Evolutionary conservation across 2,797 vertebrate genomes (phyloP), one percentile per base, ranked within the genome.

Genomic region (Leptoclinus maculatus): DNA sequence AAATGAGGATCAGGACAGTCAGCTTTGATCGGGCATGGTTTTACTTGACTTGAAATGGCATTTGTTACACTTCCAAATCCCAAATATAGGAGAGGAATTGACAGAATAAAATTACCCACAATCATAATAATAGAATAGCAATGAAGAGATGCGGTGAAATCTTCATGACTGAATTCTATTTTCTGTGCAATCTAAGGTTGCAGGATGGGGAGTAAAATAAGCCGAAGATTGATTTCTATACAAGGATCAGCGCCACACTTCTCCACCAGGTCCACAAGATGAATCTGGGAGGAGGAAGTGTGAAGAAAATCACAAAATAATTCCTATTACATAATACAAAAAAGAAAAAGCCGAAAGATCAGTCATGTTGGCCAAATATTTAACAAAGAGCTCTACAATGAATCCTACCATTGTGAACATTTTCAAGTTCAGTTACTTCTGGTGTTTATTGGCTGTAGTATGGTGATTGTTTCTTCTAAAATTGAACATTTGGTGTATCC

Each of bases 31-130:
- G 56, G 13, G 21, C 17, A 21, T 76, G 47, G 34, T 54, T 69
- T 83, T 58, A 53, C 45, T 53, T 56, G 39, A 82, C 57, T 70
- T 81, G 60, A 68, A 68, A 73, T 79, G 49, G 62, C 74, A 79
- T 58, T 71, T 88, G 41, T 66, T 64, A 38, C 38, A 64, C 68
- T 69, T 23, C 21, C 29, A 85, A 80, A 64, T 53, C 65, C 72
- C 16, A 63, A 80, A 68, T 47, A 39, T 54, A 21, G 38, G n/a
- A 74, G 53, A 58, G 38, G 64, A 74, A 72, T 58, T 78, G 59
- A 57, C 56, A 38, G 10, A 66, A 71, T 25, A 39, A n/a, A 70
- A 72, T 60, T 69, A 21, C 59, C 68, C 49, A 25, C 32, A 54
- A 49, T 83, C 51, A 51, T 73, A 57, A 63, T 60, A 57, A 78